Conservation (phyloP, 2,797 vertebrate genomes). For the Chiroxiphia lanceolata region DNA sequence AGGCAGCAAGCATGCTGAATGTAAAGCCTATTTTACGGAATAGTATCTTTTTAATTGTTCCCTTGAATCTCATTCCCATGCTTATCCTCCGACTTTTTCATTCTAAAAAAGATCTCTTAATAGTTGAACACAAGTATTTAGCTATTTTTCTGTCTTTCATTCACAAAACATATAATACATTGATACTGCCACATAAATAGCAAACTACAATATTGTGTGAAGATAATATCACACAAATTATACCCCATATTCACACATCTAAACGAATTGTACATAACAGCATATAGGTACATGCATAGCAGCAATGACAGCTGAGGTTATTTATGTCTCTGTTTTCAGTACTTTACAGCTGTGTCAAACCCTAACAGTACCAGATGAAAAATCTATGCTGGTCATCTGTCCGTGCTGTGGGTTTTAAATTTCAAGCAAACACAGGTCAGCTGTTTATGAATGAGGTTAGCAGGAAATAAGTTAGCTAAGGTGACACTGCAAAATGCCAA, state of each 20-base stretch:
- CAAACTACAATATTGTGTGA: neutral
- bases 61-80: neutral
- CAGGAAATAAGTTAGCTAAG: neutral
- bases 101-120: neutral
- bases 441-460: neutral
- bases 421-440: neutral
- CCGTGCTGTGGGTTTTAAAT: neutral
- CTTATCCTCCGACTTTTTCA: neutral
- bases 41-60: neutral
- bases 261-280: neutral
- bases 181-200: neutral
- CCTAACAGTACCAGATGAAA: neutral
- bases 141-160: neutral
- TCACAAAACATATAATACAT: neutral
- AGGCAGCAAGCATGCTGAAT: neutral
- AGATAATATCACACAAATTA: neutral
- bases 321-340: neutral
- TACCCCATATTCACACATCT: neutral
- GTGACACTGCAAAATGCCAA: neutral
- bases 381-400: neutral
- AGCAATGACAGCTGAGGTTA: neutral
- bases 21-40: neutral
- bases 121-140: neutral
- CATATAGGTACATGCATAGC: fast-evolving
- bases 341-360: neutral